Conservation (phyloP, 2,797 vertebrate species). For the Valencia hispanica region DNA sequence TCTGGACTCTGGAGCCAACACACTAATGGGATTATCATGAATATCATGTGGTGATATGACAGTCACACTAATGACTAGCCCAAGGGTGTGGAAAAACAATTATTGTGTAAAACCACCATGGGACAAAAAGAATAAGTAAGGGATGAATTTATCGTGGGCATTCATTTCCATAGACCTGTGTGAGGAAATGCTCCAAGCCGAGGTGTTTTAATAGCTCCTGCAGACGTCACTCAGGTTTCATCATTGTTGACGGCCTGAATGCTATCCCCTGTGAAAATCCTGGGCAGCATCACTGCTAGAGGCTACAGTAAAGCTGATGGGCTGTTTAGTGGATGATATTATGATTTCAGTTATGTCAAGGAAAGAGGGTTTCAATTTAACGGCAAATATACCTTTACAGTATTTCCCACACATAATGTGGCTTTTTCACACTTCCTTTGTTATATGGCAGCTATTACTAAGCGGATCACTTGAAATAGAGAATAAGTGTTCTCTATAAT, state of each 20-base stretch:
- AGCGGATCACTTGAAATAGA: slow-evolving; percentile 51
- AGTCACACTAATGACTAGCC: slow-evolving; percentile 70
- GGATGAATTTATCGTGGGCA: slow-evolving; percentile 19
- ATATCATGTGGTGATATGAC: slow-evolving; percentile 64
- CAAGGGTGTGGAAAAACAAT: slow-evolving; percentile 72
- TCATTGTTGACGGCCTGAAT: slow-evolving; percentile 58
- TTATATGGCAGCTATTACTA: slow-evolving; percentile 57
- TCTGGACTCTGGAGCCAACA: slow-evolving; percentile 28
- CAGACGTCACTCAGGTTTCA: slow-evolving; percentile 70
- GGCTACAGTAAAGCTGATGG: slow-evolving; percentile 70
- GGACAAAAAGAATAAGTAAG: slow-evolving; percentile 36
- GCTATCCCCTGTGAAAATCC: slow-evolving; percentile 55
- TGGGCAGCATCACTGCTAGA: slow-evolving; percentile 26
- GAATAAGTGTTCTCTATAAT: slow-evolving; percentile 54
- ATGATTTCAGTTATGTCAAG: slow-evolving; percentile 73
- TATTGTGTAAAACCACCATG: slow-evolving; percentile 61
- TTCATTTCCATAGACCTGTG: slow-evolving; percentile 58
- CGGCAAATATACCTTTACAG: slow-evolving; percentile 71
- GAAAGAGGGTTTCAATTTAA: slow-evolving; percentile 78
- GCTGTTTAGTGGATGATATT: slow-evolving; percentile 75
- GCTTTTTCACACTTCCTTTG: slow-evolving; percentile 61
- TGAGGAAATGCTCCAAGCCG: slow-evolving; percentile 45
- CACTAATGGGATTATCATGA: slow-evolving; percentile 68
- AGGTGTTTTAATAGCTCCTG: slow-evolving; percentile 65
- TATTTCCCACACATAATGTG: slow-evolving; percentile 56